A percentile compares a stretch with the other conserved stretches of the same genome.
Conservation (phyloP, 2,797 vertebrate species). For the Cuniculus paca region DNA sequence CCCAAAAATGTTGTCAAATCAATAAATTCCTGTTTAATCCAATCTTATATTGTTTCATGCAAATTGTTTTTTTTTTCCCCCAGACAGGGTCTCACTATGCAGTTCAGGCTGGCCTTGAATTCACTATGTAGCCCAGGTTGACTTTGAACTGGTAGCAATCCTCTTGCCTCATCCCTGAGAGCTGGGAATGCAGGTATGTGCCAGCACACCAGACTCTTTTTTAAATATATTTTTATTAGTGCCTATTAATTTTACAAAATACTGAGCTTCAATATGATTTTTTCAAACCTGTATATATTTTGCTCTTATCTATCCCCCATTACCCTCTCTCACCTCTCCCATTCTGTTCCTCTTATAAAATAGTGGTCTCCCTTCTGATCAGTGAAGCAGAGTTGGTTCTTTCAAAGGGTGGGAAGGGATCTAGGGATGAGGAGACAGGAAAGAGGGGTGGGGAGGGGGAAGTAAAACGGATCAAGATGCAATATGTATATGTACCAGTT, state of each 20-base stretch:
- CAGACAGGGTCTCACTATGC: neutral
- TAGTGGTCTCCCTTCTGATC: neutral
- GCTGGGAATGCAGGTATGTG: neutral
- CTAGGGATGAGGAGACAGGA: neutral
- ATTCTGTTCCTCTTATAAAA: neutral
- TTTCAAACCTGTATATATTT: neutral
- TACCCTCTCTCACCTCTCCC: neutral
- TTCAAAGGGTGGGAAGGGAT: neutral
- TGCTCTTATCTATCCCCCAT: neutral
- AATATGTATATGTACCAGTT: neutral
- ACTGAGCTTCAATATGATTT: neutral
- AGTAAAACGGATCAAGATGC: neutral
- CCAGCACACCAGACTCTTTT: neutral
- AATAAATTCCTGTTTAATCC: neutral
- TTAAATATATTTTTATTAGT: neutral
- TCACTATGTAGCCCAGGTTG: neutral
- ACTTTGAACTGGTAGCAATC: neutral
- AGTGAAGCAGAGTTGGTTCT: neutral
- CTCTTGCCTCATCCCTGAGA: neutral
- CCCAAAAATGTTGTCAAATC: neutral
- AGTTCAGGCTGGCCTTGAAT: neutral
- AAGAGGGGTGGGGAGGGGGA: neutral
- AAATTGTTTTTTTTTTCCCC: neutral
- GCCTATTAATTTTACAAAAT: neutral
- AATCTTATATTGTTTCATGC: neutral